phyloP scores from a whole-genome alignment of 2,888 invertebrate species.

The Tromatobia lineatoria region DNA sequence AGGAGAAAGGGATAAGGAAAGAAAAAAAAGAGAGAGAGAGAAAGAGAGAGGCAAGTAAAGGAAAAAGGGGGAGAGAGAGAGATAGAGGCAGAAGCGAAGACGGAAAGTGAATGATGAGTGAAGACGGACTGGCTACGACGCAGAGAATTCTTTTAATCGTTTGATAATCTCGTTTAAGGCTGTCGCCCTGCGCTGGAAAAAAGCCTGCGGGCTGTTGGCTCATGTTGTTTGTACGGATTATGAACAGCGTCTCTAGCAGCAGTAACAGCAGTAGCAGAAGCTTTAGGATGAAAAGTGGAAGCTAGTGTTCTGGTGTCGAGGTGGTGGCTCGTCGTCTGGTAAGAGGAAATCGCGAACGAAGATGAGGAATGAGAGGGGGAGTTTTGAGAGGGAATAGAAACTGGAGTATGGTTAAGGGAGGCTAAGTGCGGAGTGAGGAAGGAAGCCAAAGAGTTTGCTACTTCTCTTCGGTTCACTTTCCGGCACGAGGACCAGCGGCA shows the following conservation, averaged over 20 bases:
- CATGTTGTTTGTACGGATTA: conserved; percentile 80
- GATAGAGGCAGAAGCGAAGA: neutral
- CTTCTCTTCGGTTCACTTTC: conserved; percentile 51
- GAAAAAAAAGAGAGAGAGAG: too few species aligned
- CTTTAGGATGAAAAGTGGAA: conserved; percentile 29
- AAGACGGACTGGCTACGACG: conserved; percentile 58
- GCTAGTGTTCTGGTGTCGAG: conserved; percentile 52
- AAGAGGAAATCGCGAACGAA: conserved; percentile 38
- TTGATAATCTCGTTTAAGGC: conserved; percentile 83
- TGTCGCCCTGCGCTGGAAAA: conserved; percentile 72
- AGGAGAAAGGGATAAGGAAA: neutral
- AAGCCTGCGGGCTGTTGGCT: conserved; percentile 74
- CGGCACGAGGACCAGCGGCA: conserved; percentile 20
- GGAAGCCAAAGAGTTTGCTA: conserved; percentile 19
- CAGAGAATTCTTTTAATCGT: conserved; percentile 83
- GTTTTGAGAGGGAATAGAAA: conserved; percentile 45
- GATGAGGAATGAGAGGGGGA: conserved; percentile 57
- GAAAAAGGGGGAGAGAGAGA: conserved; percentile 1
- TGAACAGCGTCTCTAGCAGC: conserved; percentile 73
- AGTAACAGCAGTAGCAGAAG: conserved; percentile 8
- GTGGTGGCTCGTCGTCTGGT: conserved; percentile 66
- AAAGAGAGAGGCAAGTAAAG: too few species aligned
- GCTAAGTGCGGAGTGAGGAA: conserved; percentile 32
- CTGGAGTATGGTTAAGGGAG: conserved; percentile 18
- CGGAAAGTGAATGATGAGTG: conserved; percentile 12